These are phyloP conservation scores for Acronicta alni DNA, from an alignment of 2,888 invertebrate genomes.

Conservation along the genomic window DNA sequence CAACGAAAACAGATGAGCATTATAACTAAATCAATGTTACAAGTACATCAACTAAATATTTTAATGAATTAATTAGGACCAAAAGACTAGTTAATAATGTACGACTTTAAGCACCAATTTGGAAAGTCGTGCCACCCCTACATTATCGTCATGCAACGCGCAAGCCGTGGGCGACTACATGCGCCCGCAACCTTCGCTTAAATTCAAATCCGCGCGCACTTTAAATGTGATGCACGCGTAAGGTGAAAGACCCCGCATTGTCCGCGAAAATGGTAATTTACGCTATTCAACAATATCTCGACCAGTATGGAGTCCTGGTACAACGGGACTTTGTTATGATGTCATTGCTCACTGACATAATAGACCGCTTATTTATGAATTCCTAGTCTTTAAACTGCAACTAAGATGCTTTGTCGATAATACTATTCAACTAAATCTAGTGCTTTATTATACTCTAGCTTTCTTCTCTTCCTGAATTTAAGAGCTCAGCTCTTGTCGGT, in stretches of 20 bases:
- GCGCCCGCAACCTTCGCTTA: constrained; percentile 62
- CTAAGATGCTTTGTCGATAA: neutral
- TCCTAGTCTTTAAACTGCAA: constrained; percentile 29
- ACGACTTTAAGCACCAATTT: neutral
- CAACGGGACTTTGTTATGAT: constrained; percentile 50
- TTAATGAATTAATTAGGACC: neutral
- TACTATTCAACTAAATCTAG: neutral
- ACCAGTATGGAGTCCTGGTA: constrained; percentile 45
- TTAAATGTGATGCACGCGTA: constrained; percentile 65
- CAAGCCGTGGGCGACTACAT: constrained; percentile 68
- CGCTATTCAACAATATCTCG: constrained; percentile 57
- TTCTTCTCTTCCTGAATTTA: neutral
- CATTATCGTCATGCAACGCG: constrained; percentile 56
- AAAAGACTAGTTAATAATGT: neutral
- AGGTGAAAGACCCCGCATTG: constrained; percentile 62
- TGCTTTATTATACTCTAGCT: neutral
- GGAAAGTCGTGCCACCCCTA: constrained; percentile 55
- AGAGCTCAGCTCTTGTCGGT: too few species aligned
- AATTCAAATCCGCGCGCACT: constrained; percentile 66
- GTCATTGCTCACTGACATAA: constrained; percentile 46
- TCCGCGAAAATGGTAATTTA: constrained; percentile 64
- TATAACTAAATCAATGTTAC: too few species aligned
- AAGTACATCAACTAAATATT: neutral
- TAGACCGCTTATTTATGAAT: constrained; percentile 26
- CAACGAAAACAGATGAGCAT: too few species aligned